phyloP scores from a whole-genome alignment of 2,797 vertebrate species.

The Sebastes itinus region DNA sequence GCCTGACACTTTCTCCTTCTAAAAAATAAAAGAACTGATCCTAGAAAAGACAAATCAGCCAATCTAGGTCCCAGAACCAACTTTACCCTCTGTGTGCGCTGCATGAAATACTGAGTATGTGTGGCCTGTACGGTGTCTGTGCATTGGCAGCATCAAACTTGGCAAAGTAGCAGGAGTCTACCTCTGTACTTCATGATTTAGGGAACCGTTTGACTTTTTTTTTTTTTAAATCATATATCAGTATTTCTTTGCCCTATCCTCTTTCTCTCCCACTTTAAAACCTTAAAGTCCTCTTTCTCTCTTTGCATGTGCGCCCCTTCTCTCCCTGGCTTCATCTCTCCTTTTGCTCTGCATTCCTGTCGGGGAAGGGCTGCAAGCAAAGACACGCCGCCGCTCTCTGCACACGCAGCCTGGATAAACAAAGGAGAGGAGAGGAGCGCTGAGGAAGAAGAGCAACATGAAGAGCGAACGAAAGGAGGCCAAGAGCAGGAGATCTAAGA shows the following conservation, averaged over 20 bases:
- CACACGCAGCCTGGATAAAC: constrained; percentile 51
- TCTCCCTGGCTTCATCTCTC: constrained; percentile 40
- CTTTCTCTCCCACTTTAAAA: constrained; percentile 4
- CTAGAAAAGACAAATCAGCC: not conserved
- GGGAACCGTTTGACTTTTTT: not conserved
- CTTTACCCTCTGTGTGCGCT: not conserved
- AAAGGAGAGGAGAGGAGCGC: constrained; percentile 32
- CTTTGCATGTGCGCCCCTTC: not conserved
- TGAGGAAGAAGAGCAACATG: not conserved
- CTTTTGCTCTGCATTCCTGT: constrained; percentile 70
- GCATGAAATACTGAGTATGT: not conserved
- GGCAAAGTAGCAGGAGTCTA: not conserved
- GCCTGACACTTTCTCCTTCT: not conserved
- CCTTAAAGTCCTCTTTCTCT: not conserved
- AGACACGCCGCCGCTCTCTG: constrained; percentile 63
- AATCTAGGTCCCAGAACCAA: not conserved
- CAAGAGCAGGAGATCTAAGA: not conserved
- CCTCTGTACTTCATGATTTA: not conserved
- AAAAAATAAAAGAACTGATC: not conserved
- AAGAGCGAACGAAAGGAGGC: constrained; percentile 17
- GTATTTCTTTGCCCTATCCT: not conserved
- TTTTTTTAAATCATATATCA: not conserved
- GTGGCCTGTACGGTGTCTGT: not conserved
- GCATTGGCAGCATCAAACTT: constrained; percentile 3
- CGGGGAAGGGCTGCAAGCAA: constrained; percentile 71